A percentile compares a stretch with the other conserved stretches of the same genome.
phyloP scores from a whole-genome alignment of 2,888 invertebrate genomes.

The Andrena chrysosceles region DNA sequence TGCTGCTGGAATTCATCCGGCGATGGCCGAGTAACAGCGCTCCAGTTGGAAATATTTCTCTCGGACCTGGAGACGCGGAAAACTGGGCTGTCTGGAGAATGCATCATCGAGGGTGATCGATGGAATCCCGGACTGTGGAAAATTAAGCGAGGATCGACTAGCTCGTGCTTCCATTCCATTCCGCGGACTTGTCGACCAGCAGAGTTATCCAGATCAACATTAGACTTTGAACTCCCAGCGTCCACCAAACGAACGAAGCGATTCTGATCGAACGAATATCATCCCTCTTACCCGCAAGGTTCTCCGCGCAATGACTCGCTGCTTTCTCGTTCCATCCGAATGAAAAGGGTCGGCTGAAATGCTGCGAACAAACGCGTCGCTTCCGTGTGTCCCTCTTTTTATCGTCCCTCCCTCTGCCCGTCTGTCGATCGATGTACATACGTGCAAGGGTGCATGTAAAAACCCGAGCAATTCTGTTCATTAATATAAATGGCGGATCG shows the following conservation, averaged over 20 bases:
- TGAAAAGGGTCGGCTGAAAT: conserved; percentile 58
- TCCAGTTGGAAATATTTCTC: conserved; percentile 6
- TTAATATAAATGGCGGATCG: conserved; percentile 74
- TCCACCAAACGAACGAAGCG: neutral
- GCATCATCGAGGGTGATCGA: conserved; percentile 12
- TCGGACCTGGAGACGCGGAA: conserved; percentile 5
- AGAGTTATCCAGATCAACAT: no score
- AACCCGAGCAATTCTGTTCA: conserved; percentile 69
- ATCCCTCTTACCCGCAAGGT: conserved; percentile 16
- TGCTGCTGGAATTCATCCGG: conserved; percentile 30
- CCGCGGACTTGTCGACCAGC: neutral
- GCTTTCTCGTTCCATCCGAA: conserved; percentile 58
- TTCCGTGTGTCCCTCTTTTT: conserved; percentile 39
- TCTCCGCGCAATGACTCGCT: conserved; percentile 39
- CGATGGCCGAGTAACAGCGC: neutral
- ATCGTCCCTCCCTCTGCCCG: neutral
- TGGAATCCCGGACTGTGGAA: neutral
- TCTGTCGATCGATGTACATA: conserved; percentile 42
- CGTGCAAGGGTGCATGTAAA: conserved; percentile 53
- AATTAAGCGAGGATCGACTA: neutral
- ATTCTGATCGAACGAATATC: conserved; percentile 37
- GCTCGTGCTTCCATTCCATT: neutral
- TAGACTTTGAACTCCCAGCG: neutral
- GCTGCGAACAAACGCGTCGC: conserved; percentile 29
- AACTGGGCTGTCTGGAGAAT: neutral